Base-by-base conservation (phyloP, 2,113 vertebrate species). In the Callaeas wilsoni region DNA sequence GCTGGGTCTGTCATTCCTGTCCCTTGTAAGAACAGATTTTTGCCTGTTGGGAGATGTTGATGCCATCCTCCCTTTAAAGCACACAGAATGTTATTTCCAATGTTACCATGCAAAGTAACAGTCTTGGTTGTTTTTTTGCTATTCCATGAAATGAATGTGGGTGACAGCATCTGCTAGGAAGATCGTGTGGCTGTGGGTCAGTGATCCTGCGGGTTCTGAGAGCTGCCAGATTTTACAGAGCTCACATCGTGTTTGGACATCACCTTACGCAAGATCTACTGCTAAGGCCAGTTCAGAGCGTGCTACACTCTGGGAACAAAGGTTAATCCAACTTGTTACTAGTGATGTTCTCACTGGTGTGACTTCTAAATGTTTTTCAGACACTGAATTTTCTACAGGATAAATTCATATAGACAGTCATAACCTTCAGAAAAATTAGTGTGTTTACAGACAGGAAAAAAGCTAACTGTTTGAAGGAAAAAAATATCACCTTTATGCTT, bases 211-310 rank as follows among this genome's bases (percentile, higher is more conserved):
- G 14, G 7, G 6, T 47, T n/a, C 41, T 3, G 17, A 26, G 14
- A 70, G 44, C 41, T 65, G 27, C 7, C 9, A 27, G 60, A 2
- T n/a, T 74, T 52, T 35, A 20, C 0, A 13, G 5, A 57, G 16
- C 17, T 53, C 20, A 3, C 30, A 1, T 12, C 0, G 0, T 22
- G 27, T 41, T 63, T 64, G 35, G n/a, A 13, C 5, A 4, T n/a
- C 32, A 4, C 69, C 16, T 70, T 63, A 18, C 1, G 0, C 9
- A 5, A 60, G 20, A 23, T 49, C 15, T 26, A 17, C 41, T 50
- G 35, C 23, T 55, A 11, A 18, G 47, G 30, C 23, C 19, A 3
- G 19, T 53, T 74, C 73, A 55, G 39, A 71, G 5, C 23, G 33
- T 63, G 33, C 29, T 52, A 10, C n/a, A n/a, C n/a, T n/a, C 26